These are phyloP conservation scores for Alethe castanea DNA, from an alignment of 2,113 vertebrate genomes.

Conservation along the genomic window DNA sequence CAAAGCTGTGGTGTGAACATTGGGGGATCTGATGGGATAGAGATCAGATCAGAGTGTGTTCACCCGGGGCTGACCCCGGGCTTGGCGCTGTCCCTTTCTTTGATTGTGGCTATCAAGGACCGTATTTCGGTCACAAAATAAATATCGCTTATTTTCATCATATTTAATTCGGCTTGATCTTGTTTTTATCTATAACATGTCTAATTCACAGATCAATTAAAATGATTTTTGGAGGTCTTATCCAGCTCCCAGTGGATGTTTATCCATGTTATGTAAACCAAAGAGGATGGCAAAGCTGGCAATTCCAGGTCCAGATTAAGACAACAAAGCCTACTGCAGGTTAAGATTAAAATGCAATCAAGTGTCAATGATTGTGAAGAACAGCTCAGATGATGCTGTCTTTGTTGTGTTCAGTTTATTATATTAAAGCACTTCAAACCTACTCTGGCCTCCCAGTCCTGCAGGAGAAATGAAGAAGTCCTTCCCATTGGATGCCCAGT, in stretches of 20 bases:
- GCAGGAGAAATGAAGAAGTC: not conserved
- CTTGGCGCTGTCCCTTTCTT: too few species aligned
- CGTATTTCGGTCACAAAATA: too few species aligned
- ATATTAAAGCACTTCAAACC: not conserved
- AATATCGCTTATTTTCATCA: too few species aligned
- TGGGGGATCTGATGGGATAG: too few species aligned
- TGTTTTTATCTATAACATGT: not conserved
- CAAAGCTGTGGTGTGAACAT: too few species aligned
- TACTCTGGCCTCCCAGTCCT: not conserved
- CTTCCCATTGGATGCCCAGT: not conserved
- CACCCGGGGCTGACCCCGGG: too few species aligned
- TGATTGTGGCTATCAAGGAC: too few species aligned
- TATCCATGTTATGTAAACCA: not conserved
- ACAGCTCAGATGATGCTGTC: not conserved
- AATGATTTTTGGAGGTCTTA: slow-evolving; percentile 1
- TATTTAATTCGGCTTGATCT: too few species aligned
- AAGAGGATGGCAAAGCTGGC: slow-evolving; percentile 20
- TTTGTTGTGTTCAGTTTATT: not conserved
- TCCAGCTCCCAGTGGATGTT: not conserved
- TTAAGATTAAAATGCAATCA: slow-evolving; percentile 6
- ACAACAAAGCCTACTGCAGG: not conserved
- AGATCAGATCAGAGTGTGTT: too few species aligned
- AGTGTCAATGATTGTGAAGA: not conserved
- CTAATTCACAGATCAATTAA: not conserved
- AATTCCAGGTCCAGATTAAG: not conserved